A percentile compares a stretch with the other conserved stretches of the same genome.
These are phyloP conservation scores for Lepidothrix coronata DNA, from an alignment of 2,113 vertebrate species.

Conservation along the genomic window DNA sequence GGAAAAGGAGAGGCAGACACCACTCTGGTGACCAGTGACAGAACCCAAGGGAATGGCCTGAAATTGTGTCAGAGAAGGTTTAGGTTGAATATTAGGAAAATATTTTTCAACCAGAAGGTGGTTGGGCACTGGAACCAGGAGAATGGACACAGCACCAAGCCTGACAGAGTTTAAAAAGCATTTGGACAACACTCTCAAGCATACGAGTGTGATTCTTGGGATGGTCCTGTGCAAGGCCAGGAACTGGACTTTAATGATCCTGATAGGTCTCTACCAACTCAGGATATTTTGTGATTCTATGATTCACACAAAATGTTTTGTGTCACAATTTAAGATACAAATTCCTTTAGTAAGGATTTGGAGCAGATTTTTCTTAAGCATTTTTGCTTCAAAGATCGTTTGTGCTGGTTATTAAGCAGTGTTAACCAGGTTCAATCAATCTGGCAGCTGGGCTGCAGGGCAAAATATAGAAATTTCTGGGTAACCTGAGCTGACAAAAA, in stretches of 20 bases:
- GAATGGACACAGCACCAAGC: fast-evolving
- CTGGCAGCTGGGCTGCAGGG: background rate
- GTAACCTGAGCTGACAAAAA: background rate
- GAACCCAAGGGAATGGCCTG: background rate
- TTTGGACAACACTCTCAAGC: background rate
- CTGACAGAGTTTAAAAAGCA: background rate
- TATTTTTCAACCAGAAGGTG: background rate
- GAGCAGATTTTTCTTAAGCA: background rate
- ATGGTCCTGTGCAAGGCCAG: background rate
- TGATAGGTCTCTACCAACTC: background rate
- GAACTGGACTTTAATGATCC: background rate
- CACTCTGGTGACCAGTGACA: background rate
- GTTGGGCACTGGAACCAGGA: background rate
- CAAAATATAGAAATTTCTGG: background rate
- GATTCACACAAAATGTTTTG: background rate
- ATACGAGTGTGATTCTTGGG: background rate
- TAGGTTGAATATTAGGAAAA: background rate
- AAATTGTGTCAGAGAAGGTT: background rate
- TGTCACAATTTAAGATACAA: background rate
- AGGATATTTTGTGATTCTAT: background rate
- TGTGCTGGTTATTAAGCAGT: background rate
- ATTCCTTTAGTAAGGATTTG: background rate
- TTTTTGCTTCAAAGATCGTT: background rate
- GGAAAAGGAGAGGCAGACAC: background rate
- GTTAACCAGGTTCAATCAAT: background rate